Percentiles rank a stretch among this genome's conserved stretches.
Evolutionary conservation across 2,113 vertebrate species (phyloP).

Genomic region (Cricetomys ansorgei): DNA sequence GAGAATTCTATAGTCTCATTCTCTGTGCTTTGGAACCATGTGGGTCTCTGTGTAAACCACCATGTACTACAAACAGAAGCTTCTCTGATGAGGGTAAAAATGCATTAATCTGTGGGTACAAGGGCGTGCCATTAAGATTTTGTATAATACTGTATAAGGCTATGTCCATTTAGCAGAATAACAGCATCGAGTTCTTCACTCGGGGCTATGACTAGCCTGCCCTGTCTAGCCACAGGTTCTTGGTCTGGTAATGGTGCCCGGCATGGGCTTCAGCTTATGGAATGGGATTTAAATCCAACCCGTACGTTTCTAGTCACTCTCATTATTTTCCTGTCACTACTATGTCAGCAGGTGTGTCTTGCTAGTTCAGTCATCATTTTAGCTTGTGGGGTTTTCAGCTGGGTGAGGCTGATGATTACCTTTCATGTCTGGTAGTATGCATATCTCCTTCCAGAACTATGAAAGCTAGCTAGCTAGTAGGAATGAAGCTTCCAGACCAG

Average conservation of each 20-base stretch:
- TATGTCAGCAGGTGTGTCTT: too few species aligned
- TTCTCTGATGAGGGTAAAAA: background rate
- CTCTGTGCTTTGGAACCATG: background rate
- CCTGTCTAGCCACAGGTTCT: background rate
- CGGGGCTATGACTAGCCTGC: background rate
- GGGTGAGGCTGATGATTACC: too few species aligned
- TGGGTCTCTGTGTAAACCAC: background rate
- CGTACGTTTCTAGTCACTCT: too few species aligned
- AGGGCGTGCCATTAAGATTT: background rate
- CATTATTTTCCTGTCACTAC: too few species aligned
- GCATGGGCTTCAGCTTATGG: background rate
- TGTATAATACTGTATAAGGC: background rate
- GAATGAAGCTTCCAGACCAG: too few species aligned
- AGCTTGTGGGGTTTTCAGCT: too few species aligned
- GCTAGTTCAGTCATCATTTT: too few species aligned
- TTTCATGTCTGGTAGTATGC: too few species aligned
- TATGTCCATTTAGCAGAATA: background rate
- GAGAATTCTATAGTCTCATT: background rate
- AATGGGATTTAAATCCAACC: background rate
- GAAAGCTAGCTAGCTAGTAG: too few species aligned
- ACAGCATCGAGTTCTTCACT: background rate
- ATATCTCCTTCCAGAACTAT: too few species aligned
- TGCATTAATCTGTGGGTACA: background rate
- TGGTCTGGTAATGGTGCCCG: background rate
- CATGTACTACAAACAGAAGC: background rate